These are phyloP conservation scores for Drosophila longiperda DNA, from an alignment of 2,888 invertebrate species.

Conservation along the genomic window DNA sequence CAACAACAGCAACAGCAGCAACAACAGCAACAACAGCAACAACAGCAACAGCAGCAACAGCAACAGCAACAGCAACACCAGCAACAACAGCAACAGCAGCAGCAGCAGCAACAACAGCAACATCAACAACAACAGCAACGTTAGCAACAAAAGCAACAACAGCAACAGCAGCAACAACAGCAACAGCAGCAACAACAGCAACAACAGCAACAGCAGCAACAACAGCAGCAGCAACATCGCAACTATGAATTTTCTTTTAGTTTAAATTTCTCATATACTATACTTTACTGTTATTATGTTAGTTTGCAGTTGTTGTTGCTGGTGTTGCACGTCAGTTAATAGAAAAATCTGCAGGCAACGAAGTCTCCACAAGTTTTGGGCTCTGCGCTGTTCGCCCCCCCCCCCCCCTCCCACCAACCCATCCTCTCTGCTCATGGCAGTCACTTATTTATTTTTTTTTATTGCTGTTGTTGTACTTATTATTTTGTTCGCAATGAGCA, in stretches of 20 bases:
- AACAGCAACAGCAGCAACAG: neutral
- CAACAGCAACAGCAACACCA: conserved; percentile 4
- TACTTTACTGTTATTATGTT: conserved; percentile 66
- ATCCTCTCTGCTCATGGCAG: neutral
- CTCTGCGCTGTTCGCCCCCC: neutral
- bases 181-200: conserved; percentile 4
- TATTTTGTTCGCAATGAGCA: conserved; percentile 43
- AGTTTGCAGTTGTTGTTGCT: conserved; percentile 47
- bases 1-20: conserved; percentile 4
- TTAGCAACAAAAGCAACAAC: neutral
- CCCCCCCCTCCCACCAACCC: neutral
- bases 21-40: neutral
- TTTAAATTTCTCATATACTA: conserved; percentile 40
- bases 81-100: conserved; percentile 24
- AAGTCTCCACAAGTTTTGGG: conserved; percentile 64
- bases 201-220: conserved; percentile 8
- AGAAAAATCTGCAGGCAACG: conserved; percentile 74
- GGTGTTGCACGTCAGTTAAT: conserved; percentile 63
- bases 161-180: conserved; percentile 2
- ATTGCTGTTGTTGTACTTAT: conserved; percentile 3
- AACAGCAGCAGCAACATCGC: neutral
- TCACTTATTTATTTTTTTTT: conserved; percentile 33
- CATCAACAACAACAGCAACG: conserved; percentile 6
- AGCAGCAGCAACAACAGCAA: conserved; percentile 4
- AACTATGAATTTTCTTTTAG: conserved; percentile 46